Evolutionary conservation across 2,113 vertebrate species (phyloP).

Genomic region (Thamnophis sirtalis): DNA sequence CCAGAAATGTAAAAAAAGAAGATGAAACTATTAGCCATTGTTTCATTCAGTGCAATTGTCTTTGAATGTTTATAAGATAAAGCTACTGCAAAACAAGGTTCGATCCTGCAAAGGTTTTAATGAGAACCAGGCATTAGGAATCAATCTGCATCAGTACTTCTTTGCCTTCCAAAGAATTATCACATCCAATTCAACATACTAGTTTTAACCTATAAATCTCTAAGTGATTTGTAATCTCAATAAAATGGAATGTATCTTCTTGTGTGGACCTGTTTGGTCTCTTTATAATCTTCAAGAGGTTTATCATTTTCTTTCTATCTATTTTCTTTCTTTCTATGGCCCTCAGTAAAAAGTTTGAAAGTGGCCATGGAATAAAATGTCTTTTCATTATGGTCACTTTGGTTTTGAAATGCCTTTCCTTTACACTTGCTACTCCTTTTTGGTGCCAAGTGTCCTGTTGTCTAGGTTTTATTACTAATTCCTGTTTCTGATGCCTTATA

Average conservation of each 20-base stretch:
- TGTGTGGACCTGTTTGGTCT: neutral
- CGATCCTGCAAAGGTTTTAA: neutral
- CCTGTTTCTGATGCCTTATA: neutral
- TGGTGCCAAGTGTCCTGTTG: neutral
- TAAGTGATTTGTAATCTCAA: neutral
- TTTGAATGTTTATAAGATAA: neutral
- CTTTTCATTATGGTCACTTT: neutral
- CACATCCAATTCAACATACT: neutral
- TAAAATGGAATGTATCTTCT: neutral
- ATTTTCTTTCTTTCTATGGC: neutral
- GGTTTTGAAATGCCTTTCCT: neutral
- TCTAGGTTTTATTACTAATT: neutral
- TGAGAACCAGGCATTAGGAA: neutral
- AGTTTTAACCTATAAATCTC: neutral
- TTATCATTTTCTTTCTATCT: neutral
- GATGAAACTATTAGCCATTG: neutral
- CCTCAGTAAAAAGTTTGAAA: neutral
- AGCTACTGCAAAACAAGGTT: neutral
- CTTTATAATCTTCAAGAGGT: neutral
- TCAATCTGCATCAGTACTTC: neutral
- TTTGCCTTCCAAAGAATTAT: neutral
- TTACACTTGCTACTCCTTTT: neutral
- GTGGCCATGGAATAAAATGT: neutral
- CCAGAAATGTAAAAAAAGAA: neutral
- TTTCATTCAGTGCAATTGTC: neutral